Base-by-base conservation (phyloP, 2,888 invertebrate genomes). In the Tetragonula carbonaria region DNA sequence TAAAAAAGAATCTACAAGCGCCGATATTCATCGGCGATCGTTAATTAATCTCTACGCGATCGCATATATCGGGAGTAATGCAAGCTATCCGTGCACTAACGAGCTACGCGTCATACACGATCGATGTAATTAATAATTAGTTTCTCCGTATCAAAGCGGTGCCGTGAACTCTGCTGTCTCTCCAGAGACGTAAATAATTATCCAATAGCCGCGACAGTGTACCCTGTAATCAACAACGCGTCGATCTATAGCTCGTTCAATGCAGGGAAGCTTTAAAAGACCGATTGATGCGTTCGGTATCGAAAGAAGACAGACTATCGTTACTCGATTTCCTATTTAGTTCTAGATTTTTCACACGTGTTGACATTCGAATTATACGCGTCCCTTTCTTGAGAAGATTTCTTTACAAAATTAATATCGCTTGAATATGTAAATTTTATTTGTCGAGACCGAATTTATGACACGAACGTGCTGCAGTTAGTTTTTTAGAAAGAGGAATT, bases 91-190 rank as follows among this genome's bases (percentile, higher is more conserved):
- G 76, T 65, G 59, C n/a, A 55, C 84, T 83, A 79, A 84, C 76
- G 84, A 85, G 84, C 70, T 65, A 51, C 72, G 57, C 75, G 67
- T 83, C 83, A 73, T 59, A 59, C 65, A 38, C 75, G 75, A 74
- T 82, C 85, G 63, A 78, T 82, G 66, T 82, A 87, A 87, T 87
- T 86, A 70, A 84, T 79, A 86, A 87, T 87, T 87, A 87, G 84
- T 87, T 80, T 75, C 84, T 72, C 33, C 71, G 76, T 78, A 80
- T 87, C 83, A 85, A 85, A 84, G 79, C 78, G 45, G 45, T 67
- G 38, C 76, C 62, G 68, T 38, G 79, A 87, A 84, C 75, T 80
- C 84, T 16, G 28, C 66, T 73, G 71, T 77, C 84, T 84, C 81
- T 23, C 45, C 55, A 65, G 78, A 86, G 86, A 81, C 71, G 72